phyloP scores from a whole-genome alignment of 2,113 vertebrate species.

The Chionomys nivalis region DNA sequence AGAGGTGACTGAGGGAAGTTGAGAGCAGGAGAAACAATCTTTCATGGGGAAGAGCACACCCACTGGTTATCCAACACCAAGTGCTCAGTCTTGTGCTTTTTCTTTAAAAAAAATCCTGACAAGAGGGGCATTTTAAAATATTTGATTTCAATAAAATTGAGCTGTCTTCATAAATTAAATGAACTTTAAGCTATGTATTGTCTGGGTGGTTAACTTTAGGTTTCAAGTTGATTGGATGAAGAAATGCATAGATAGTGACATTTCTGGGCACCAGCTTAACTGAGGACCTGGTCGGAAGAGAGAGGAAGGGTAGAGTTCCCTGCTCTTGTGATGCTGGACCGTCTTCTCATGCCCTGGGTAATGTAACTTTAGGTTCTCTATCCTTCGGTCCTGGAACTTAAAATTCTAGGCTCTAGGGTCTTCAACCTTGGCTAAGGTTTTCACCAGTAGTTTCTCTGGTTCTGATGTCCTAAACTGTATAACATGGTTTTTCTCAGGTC shows the following conservation, averaged over 20 bases:
- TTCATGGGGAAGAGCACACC: not conserved
- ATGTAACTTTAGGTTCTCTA: not conserved
- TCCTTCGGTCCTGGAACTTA: not conserved
- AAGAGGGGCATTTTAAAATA: not conserved
- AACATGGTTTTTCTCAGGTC: not conserved
- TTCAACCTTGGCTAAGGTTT: not conserved
- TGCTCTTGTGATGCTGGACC: not conserved
- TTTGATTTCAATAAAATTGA: not conserved
- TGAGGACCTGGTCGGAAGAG: too few relatives aligned
- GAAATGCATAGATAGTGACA: not conserved
- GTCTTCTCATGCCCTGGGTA: not conserved
- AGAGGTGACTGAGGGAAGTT: not conserved
- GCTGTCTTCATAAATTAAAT: not conserved
- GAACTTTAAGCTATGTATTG: not conserved
- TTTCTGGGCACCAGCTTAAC: not conserved
- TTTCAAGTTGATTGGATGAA: not conserved
- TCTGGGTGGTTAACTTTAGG: not conserved
- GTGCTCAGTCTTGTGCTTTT: not conserved
- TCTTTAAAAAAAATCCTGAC: not conserved
- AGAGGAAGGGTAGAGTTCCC: not conserved
- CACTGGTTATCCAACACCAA: not conserved
- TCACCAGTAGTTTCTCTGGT: not conserved
- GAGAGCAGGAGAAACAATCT: not conserved
- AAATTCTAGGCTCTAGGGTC: not conserved
- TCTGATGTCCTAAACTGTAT: not conserved